These are phyloP conservation scores for Procambarus virginalis DNA, from an alignment of 1,140 invertebrate genomes.

Conservation along the genomic window DNA sequence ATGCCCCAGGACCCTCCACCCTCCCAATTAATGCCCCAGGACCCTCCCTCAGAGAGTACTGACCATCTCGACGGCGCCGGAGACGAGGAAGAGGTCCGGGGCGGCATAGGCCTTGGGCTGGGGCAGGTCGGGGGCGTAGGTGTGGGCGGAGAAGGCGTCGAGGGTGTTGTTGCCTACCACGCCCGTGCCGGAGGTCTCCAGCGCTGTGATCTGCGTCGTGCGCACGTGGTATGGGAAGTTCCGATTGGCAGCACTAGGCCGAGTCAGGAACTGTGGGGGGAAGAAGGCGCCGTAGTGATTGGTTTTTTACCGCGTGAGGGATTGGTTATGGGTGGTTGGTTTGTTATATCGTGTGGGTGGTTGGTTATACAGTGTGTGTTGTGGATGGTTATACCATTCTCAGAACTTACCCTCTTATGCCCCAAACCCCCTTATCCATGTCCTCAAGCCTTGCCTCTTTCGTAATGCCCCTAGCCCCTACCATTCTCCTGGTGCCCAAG, in stretches of 20 bases:
- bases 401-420: no score
- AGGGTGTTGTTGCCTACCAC: constrained; percentile 76
- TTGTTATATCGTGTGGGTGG: no score
- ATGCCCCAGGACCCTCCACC: background rate
- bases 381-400: no score
- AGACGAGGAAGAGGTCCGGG: constrained; percentile 65
- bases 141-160: constrained; percentile 79
- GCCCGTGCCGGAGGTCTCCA: constrained; percentile 76
- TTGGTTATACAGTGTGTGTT: no score
- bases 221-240: constrained; percentile 91
- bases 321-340: no score
- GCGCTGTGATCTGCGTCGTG: constrained; percentile 85
- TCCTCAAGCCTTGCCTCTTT: no score
- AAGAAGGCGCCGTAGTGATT: no score
- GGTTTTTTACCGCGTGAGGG: no score
- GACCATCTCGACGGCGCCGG: constrained; percentile 68
- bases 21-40: background rate
- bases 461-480: no score
- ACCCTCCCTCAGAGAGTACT: background rate
- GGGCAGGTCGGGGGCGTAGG: constrained; percentile 77
- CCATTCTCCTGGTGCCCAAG: no score
- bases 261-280: constrained; percentile 81
- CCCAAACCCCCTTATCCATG: no score
- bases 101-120: constrained; percentile 56
- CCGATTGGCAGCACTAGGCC: constrained; percentile 86